Evolutionary conservation across 2,888 invertebrate genomes (phyloP), one percentile per base, ranked within the genome.

Genomic region (Meteorus colon): DNA sequence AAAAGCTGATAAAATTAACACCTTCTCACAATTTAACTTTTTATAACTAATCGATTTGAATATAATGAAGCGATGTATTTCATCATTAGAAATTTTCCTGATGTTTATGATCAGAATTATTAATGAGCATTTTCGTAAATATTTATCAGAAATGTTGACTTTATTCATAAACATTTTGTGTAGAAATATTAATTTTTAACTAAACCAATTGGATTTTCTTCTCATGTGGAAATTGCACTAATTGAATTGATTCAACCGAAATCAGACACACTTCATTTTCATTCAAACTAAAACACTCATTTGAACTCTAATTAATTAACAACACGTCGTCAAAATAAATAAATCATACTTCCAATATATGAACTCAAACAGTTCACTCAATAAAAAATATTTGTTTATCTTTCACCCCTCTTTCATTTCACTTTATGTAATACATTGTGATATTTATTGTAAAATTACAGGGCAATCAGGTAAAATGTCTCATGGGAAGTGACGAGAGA

Each of bases 371-470:
- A 48, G 4, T n/a, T n/a, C 48, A 16, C 16, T 48, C n/a, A 37
- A 31, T 24, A 34, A 48, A 48, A 2, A 48, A 48, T 48, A n/a
- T 48, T 48, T 41, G 41, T 41, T 41, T 41, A 10, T 12, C 41
- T 12, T 41, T 41, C 41, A 12, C 8, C 12, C 41, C 41, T 41
- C 8, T 41, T 41, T 41, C 41, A 41, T 41, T 66, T n/a, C 66
- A 45, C 66, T 29, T 41, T 34, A 65, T 24, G 45, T 27, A 8
- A 41, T 41, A 24, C 14, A 69, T 77, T 45, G 70, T 62, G 75
- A 65, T 69, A 67, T 60, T 51, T 66, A 74, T 37, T 16, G 27
- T 62, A 41, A 41, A 41, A 41, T 41, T 41, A 41, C 41, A 41
- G 41, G 62, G 24, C 62, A 29, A 62, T 62, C 29, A 62, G 27